Evolutionary conservation across 1,140 invertebrate genomes (phyloP).

Genomic region (Psilanteris sp.): DNA sequence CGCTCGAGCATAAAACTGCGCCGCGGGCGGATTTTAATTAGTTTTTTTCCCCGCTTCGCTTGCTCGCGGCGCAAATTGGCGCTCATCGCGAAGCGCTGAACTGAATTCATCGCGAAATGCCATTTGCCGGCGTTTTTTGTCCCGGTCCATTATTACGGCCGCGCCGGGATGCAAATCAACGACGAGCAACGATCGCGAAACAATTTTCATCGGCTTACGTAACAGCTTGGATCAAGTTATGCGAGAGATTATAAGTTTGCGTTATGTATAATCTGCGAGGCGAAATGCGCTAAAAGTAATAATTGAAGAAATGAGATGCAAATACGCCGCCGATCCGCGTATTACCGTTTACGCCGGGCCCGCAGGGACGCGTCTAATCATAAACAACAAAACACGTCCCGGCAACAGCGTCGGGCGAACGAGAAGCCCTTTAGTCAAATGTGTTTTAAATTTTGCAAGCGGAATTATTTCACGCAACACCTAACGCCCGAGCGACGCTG

Average conservation of each 20-base stretch:
- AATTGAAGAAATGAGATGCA: constrained; percentile 63
- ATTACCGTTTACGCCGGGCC: constrained; percentile 18
- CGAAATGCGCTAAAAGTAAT: constrained; percentile 49
- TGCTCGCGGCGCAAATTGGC: constrained; percentile 10
- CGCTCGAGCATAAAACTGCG: constrained; percentile 27
- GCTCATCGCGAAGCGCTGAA: constrained; percentile 6
- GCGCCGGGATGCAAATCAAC: constrained; percentile 45
- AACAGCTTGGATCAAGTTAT: constrained; percentile 42
- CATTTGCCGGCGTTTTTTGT: constrained; percentile 13
- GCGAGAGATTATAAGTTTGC: constrained; percentile 49
- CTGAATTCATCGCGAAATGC: constrained; percentile 18
- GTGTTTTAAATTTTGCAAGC: constrained; percentile 51
- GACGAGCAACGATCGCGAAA: constrained; percentile 32
- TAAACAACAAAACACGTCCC: constrained; percentile 53
- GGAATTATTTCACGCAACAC: constrained; percentile 56
- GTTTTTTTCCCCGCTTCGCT: constrained; percentile 19
- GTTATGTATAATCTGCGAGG: constrained; percentile 42
- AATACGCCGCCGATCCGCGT: constrained; percentile 40
- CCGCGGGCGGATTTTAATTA: no score
- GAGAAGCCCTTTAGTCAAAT: constrained; percentile 56
- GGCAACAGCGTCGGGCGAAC: constrained; percentile 28
- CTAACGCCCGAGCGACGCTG: constrained; percentile 35
- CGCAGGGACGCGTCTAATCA: constrained; percentile 50
- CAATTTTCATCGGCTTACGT: constrained; percentile 52
- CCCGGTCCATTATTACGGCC: constrained; percentile 29